phyloP scores from a whole-genome alignment of 1,140 invertebrate genomes.

The Lysiphlebus fabarum region DNA sequence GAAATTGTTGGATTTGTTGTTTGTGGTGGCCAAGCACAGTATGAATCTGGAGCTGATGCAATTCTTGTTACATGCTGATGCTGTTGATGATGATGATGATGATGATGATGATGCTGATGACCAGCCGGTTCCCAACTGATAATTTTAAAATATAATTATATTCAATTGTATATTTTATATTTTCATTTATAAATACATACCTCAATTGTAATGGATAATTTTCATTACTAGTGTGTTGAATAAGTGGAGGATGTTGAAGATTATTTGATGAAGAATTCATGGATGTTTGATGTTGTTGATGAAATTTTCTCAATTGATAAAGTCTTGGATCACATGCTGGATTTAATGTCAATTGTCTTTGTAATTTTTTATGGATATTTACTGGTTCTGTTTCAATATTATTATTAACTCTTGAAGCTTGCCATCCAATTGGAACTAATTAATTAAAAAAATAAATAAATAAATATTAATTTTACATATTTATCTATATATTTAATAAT shows the following conservation, averaged over 20 bases:
- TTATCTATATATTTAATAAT: background rate
- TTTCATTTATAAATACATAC: constrained; percentile 27
- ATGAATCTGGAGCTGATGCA: constrained; percentile 73
- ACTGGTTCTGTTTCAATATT: constrained; percentile 47
- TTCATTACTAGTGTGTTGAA: constrained; percentile 45
- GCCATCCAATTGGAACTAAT: constrained; percentile 36
- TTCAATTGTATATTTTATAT: constrained; percentile 4
- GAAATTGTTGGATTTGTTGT: constrained; percentile 37
- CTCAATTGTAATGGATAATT: constrained; percentile 43
- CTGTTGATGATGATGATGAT: constrained; percentile 33
- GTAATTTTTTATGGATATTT: constrained; percentile 76
- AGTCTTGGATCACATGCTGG: constrained; percentile 73
- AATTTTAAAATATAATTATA: no score
- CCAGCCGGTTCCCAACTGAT: constrained; percentile 50
- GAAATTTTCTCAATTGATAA: constrained; percentile 52
- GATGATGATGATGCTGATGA: constrained; percentile 33
- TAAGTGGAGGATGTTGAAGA: constrained; percentile 39
- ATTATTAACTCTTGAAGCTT: constrained; percentile 37
- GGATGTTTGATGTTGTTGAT: constrained; percentile 36
- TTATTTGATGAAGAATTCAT: constrained; percentile 25
- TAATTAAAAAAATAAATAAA: constrained; percentile 20
- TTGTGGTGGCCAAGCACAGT: constrained; percentile 54
- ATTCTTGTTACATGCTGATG: constrained; percentile 67
- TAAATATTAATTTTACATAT: constrained; percentile 13
- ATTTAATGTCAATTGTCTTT: constrained; percentile 78